These are phyloP conservation scores for Ichneumon xanthorius DNA, from an alignment of 2,888 invertebrate genomes.

Conservation along the genomic window DNA sequence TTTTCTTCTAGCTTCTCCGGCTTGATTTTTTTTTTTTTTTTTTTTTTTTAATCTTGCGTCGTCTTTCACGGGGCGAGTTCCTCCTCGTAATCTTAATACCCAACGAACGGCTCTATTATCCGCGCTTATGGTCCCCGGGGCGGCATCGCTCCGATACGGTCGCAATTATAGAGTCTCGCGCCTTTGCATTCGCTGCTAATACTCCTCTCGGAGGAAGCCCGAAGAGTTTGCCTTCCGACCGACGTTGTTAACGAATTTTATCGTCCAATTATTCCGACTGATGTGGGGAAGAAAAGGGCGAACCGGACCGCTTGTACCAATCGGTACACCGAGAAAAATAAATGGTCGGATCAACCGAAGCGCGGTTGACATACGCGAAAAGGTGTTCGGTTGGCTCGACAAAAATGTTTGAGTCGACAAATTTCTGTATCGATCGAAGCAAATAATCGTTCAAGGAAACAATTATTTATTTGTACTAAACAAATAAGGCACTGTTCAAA, in stretches of 20 bases:
- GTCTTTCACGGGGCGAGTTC: constrained; percentile 53
- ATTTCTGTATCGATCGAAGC: too few relatives aligned
- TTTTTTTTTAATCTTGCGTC: constrained; percentile 37
- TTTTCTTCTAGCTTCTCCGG: constrained; percentile 55
- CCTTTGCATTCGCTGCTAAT: constrained; percentile 38
- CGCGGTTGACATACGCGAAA: too few relatives aligned
- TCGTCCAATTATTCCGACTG: not conserved
- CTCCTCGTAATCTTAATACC: constrained; percentile 75
- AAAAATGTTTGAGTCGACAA: too few relatives aligned
- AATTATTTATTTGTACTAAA: not conserved
- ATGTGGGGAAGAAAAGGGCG: not conserved
- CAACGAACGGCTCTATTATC: constrained; percentile 76
- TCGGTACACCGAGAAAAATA: too few relatives aligned
- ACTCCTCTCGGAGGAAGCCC: not conserved
- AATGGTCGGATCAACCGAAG: too few relatives aligned
- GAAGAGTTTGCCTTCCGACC: not conserved
- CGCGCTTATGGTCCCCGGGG: constrained; percentile 24
- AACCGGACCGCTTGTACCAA: not conserved
- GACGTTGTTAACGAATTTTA: not conserved
- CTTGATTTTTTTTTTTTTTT: constrained; percentile 48
- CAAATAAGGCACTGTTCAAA: too few relatives aligned
- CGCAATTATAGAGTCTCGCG: constrained; percentile 69
- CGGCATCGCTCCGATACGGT: constrained; percentile 68
- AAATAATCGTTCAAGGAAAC: too few relatives aligned
- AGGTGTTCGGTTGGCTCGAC: too few relatives aligned